A percentile compares a stretch with the other conserved stretches of the same genome.
Conservation (phyloP, 2,888 invertebrate genomes). For the Conistra vaccinii region DNA sequence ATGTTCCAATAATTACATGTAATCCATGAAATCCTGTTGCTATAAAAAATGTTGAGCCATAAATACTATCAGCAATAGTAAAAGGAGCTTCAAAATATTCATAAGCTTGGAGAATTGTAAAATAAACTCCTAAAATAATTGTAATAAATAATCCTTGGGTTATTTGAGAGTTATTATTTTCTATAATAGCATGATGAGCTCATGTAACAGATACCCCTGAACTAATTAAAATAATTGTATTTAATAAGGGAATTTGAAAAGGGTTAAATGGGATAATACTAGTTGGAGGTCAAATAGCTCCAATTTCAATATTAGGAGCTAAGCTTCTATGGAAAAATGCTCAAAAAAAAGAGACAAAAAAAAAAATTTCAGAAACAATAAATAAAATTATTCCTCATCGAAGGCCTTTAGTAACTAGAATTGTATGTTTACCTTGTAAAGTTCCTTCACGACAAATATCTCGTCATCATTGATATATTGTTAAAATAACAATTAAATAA, state of each 20-base stretch:
- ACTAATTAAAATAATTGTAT: constrained; percentile 93
- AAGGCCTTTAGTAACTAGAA: constrained; percentile 90
- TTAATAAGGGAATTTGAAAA: constrained; percentile 93
- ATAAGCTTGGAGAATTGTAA: background rate
- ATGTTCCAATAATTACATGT: constrained; percentile 92
- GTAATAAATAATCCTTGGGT: constrained; percentile 85
- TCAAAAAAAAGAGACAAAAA: constrained; percentile 91
- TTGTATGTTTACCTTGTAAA: constrained; percentile 92
- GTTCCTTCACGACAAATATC: constrained; percentile 93
- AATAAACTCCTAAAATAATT: constrained; percentile 89
- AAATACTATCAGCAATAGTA: background rate
- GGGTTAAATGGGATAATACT: constrained; percentile 92
- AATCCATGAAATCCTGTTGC: constrained; percentile 94
- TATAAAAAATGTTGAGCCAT: constrained; percentile 75
- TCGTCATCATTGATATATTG: constrained; percentile 93
- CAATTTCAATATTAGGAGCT: constrained; percentile 84
- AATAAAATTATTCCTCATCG: constrained; percentile 94
- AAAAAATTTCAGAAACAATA: constrained; percentile 93
- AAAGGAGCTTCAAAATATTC: background rate
- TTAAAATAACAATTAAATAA: constrained; percentile 84
- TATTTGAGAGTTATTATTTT: constrained; percentile 82
- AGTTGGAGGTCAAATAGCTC: constrained; percentile 91
- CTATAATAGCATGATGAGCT: constrained; percentile 72
- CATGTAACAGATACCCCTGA: constrained; percentile 93
- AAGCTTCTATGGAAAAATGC: constrained; percentile 90